Conservation (phyloP, 2,797 vertebrate genomes). For the Apogon hyalosoma region DNA sequence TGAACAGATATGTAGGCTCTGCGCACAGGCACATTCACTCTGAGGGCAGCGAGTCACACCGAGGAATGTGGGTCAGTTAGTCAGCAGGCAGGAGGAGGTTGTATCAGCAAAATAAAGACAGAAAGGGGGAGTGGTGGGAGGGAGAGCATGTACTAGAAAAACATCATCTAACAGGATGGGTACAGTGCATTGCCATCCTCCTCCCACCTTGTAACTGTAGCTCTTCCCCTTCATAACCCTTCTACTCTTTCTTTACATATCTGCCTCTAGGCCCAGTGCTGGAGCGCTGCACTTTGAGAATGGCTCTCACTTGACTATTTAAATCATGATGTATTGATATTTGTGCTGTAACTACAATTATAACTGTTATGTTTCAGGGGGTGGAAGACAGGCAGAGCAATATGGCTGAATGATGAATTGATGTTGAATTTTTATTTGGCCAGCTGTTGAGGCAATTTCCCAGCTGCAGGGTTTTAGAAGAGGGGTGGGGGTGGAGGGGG, state of each 20-base stretch:
- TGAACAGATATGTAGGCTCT: constrained; percentile 36
- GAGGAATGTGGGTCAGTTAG: constrained; percentile 83
- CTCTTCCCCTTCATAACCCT: constrained; percentile 44
- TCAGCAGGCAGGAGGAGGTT: constrained; percentile 80
- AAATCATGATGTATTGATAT: constrained; percentile 57
- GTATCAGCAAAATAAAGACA: constrained; percentile 79
- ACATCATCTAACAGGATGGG: constrained; percentile 67
- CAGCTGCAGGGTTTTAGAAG: constrained; percentile 15
- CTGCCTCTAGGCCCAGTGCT: constrained; percentile 41
- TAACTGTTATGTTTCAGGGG: constrained; percentile 32
- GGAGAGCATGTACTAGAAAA: constrained; percentile 65
- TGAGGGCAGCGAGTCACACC: constrained; percentile 63
- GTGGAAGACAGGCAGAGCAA: constrained; percentile 29
- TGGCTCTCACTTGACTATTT: constrained; percentile 48
- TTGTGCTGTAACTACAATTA: constrained; percentile 51
- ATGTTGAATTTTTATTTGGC: constrained; percentile 42
- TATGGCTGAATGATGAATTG: constrained; percentile 44
- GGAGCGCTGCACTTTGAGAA: constrained; percentile 49
- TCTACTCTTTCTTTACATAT: constrained; percentile 30
- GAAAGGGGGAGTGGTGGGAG: constrained; percentile 53
- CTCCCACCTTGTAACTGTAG: constrained; percentile 52
- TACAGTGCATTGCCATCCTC: constrained; percentile 63
- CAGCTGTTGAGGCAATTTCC: constrained; percentile 51
- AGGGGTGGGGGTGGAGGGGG: neutral
- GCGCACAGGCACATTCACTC: constrained; percentile 25